Evolutionary conservation across 2,797 vertebrate genomes (phyloP), one percentile per base, ranked within the genome.

Genomic region (Sylvia borin): DNA sequence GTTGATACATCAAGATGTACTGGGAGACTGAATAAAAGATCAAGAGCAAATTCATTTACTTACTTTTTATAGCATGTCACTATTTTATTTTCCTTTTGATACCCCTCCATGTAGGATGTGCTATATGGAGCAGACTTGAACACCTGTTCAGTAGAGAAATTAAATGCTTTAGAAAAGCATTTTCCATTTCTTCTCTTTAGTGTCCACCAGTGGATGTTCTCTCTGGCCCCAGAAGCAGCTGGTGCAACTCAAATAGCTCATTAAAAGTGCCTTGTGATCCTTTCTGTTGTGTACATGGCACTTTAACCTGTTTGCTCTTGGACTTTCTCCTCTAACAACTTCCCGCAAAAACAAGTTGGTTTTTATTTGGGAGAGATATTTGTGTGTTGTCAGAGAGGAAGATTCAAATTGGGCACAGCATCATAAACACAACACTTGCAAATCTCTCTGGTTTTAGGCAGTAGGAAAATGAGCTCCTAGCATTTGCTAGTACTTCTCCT

Each of bases 271-370:
- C 82, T 93, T 58, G 51, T 74, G 51, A 89, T 72, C 60, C 42
- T 73, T 80, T 74, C 66, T 85, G 61, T 60, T 84, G 38, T 42
- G 40, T 77, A 64, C 76, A 92, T 45, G 79, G 70, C 47, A 50
- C 47, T 77, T 87, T 47, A 96, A 92, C 79, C 88, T 95, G 57
- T 80, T 91, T 97, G 80, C 45, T 88, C 42, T 71, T 58, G 50
- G 57, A 79, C 50, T 61, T 86, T 72, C 34, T 71, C 4, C 32
- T 54, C 16, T 34, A 16, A 17, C 36, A 90, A 36, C 31, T 81
- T 70, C 66, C 72, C 5, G 8, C 64, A 88, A 92, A 94, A 88
- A 86, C 71, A 96, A 91, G 54, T 81, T 2, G 1, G 24, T 92
- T 90, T 89, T 88, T 90, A 48, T 72, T 71, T 92, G 32, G 67